phyloP scores from a whole-genome alignment of 1,140 invertebrate species.

The Pseudomyrmex dendroicus region DNA sequence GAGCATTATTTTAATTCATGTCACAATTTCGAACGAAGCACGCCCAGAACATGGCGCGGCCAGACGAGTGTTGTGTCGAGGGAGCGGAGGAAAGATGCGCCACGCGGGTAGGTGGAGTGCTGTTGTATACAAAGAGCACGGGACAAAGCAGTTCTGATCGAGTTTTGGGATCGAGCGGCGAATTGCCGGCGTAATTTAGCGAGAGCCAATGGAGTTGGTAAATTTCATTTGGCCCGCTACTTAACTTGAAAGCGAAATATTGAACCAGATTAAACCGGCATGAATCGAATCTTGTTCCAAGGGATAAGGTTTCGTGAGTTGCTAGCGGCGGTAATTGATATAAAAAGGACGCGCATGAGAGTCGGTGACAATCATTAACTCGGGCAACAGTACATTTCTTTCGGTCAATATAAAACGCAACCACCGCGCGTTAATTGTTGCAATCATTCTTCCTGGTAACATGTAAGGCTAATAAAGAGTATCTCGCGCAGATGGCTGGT shows the following conservation, averaged over 20 bases:
- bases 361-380: constrained; percentile 51
- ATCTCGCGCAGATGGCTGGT: constrained; percentile 15
- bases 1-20: constrained; percentile 32
- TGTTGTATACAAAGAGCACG: constrained; percentile 22
- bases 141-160: constrained; percentile 9
- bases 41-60: constrained; percentile 39
- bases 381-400: constrained; percentile 25
- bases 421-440: constrained; percentile 62
- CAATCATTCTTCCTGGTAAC: constrained; percentile 59
- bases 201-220: constrained; percentile 69
- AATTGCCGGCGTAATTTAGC: constrained; percentile 75
- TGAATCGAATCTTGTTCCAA: constrained; percentile 28
- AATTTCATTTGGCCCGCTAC: constrained; percentile 63
- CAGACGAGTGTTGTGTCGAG: too few relatives aligned
- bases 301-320: constrained; percentile 10
- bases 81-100: too few relatives aligned
- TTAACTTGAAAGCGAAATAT: constrained; percentile 50
- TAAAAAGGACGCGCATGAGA: constrained; percentile 17
- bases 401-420: constrained; percentile 42
- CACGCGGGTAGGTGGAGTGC: background rate
- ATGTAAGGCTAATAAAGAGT: constrained; percentile 41
- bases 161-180: constrained; percentile 73
- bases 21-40: constrained; percentile 51
- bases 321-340: background rate
- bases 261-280: background rate